Evolutionary conservation across 1,140 invertebrate species (phyloP).

Genomic region (Dendroctonus ponderosae): DNA sequence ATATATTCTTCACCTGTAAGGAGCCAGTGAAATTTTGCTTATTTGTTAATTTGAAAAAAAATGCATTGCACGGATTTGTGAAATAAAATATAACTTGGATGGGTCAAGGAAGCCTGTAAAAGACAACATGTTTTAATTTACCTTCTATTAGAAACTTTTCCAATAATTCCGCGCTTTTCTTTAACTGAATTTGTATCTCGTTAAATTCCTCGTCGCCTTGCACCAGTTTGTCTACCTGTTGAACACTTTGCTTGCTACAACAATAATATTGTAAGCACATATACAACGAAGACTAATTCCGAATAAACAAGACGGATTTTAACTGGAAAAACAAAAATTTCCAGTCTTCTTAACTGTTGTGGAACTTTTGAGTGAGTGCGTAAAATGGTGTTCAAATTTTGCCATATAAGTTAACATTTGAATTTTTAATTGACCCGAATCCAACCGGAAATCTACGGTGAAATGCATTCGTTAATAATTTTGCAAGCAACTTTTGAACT

Average conservation of each 20-base stretch:
- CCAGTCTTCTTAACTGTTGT: no score
- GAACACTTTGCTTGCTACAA: slow-evolving; percentile 23
- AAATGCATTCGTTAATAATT: no score
- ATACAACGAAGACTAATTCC: not conserved
- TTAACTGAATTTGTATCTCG: slow-evolving; percentile 60
- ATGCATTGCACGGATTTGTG: no score
- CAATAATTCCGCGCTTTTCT: slow-evolving; percentile 58
- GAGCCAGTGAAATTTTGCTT: no score
- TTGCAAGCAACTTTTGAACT: no score
- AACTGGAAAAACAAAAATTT: no score
- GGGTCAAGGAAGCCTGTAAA: not conserved
- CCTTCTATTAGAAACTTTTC: slow-evolving; percentile 62
- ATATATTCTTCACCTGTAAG: slow-evolving; percentile 62
- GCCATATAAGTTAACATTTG: not conserved
- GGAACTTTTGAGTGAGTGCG: no score
- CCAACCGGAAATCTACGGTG: no score
- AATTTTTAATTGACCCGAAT: no score
- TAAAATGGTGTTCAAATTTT: no score
- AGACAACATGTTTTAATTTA: slow-evolving; percentile 3
- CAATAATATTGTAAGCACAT: not conserved
- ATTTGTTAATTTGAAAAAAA: not conserved
- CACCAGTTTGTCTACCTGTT: slow-evolving; percentile 35
- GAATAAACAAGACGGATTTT: no score
- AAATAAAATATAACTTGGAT: no score
- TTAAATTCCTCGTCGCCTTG: slow-evolving; percentile 46